Conservation (phyloP, 2,888 invertebrate genomes). For the Uloborus plumipes region DNA sequence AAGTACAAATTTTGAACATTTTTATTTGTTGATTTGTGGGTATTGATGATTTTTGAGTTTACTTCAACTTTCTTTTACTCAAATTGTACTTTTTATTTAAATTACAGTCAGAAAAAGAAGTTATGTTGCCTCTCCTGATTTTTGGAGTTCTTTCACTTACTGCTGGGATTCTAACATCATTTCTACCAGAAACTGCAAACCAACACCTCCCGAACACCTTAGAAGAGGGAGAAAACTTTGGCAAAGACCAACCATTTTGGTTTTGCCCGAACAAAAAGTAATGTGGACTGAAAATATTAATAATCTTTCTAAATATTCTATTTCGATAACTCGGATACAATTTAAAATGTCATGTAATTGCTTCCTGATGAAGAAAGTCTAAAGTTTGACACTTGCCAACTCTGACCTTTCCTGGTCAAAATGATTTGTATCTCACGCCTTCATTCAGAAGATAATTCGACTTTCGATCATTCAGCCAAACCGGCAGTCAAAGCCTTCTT, state of each 20-base stretch:
- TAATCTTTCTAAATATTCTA: background rate
- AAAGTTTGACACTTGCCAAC: too few species aligned
- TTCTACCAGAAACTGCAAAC: conserved; percentile 32
- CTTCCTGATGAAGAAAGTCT: too few species aligned
- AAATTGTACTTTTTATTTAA: background rate
- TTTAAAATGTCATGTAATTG: too few species aligned
- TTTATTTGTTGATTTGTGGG: too few species aligned
- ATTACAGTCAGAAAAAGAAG: conserved; percentile 12
- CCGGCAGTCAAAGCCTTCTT: too few species aligned
- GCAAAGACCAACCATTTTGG: conserved; percentile 28
- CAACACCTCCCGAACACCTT: conserved; percentile 29
- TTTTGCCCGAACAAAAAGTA: conserved; percentile 18
- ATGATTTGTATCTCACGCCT: too few species aligned
- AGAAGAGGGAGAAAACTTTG: conserved; percentile 34
- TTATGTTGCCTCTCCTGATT: background rate
- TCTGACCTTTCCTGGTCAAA: too few species aligned
- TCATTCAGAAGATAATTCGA: too few species aligned
- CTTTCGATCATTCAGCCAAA: too few species aligned
- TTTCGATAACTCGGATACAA: too few species aligned
- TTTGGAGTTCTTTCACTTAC: background rate
- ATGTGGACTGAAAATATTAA: background rate
- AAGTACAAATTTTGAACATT: too few species aligned
- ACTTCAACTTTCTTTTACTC: background rate
- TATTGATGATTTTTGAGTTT: too few species aligned
- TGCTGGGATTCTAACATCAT: background rate